Evolutionary conservation across 2,113 vertebrate genomes (phyloP), one percentile per base, ranked within the genome.

Genomic region (Burhinus bistriatus): DNA sequence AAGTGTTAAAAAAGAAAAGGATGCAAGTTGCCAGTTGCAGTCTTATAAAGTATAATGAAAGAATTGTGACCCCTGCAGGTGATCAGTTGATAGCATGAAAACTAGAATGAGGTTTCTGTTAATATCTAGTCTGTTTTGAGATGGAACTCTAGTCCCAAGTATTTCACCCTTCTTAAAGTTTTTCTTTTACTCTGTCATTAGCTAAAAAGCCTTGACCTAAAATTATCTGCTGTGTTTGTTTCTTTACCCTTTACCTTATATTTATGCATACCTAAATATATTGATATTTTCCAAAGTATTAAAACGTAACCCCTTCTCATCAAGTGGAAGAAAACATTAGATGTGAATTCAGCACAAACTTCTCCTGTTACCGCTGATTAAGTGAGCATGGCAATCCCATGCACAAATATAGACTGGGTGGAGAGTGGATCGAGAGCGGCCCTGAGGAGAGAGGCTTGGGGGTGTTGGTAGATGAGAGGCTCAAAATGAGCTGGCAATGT

Each of bases 61-160:
- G 40, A 87, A 62, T 83, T 85, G 62, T 94, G 78, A 95, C n/a
- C n/a, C 49, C 70, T 95, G 81, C 83, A 86, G 73, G 69, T 87
- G 44, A 80, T 89, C 36, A 64, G 38, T 19, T 88, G 51, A 55
- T 69, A 47, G 20, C 22, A 10, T 72, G 42, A 85, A 54, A 82
- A 49, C 15, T 72, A 27, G 32, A 87, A n/a, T 36, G 34, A 72
- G 12, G 32, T 95, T 92, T 59, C 40, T 55, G 59, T 90, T 84
- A 45, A 21, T 65, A 29, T 32, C 29, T 71, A 9, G 20, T 23
- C 34, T 61, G 6, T 76, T 89, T 61, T 79, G 78, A 70, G 23
- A 5, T 69, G 26, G 15, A 76, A 73, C 11, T 49, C 32, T 30
- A 44, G 29, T 70, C 30, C 26, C 30, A 69, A 75, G 5, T 45